A percentile compares a stretch with the other conserved stretches of the same genome.
Evolutionary conservation across 37 sponge, comb jelly and placozoan species (phyloP).

Genomic region (Chondrilla cf. caribensis): DNA sequence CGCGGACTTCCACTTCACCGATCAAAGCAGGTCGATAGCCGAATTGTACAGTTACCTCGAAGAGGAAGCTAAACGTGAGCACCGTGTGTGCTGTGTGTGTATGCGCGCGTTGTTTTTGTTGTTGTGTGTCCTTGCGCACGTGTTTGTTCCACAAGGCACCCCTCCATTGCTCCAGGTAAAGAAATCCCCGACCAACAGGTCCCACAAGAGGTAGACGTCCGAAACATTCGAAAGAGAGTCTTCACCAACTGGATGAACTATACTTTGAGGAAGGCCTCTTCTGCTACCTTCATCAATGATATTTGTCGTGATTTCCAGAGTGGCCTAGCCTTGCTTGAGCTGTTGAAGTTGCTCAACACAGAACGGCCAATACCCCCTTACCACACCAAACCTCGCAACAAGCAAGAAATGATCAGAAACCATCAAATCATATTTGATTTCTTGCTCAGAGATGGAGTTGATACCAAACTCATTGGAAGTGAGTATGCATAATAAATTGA

Average conservation of each 20-base stretch:
- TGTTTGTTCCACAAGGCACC: no score
- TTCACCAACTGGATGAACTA: slow-evolving; percentile 94
- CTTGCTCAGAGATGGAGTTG: slow-evolving; percentile 52
- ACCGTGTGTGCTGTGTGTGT: no score
- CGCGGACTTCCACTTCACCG: slow-evolving; percentile 4
- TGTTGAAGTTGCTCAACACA: slow-evolving; percentile 73
- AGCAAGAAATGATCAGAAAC: slow-evolving; percentile 75
- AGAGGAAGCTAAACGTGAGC: slow-evolving; percentile 13
- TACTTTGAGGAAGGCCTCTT: slow-evolving; percentile 47
- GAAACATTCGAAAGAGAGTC: slow-evolving; percentile 72
- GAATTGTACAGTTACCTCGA: background rate
- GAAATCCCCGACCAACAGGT: no score
- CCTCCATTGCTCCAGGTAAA: no score
- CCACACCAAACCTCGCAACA: slow-evolving; percentile 52
- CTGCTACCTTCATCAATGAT: slow-evolving; percentile 40
- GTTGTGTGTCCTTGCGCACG: no score
- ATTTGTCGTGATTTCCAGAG: slow-evolving; percentile 77
- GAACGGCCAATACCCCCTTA: slow-evolving; percentile 29
- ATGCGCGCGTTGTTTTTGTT: no score
- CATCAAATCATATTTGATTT: slow-evolving; percentile 58
- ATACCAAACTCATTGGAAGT: slow-evolving; percentile 29
- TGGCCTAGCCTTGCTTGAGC: slow-evolving; percentile 75
- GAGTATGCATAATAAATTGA: background rate
- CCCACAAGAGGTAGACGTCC: slow-evolving; percentile 63
- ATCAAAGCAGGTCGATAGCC: background rate